A percentile compares a stretch with the other conserved stretches of the same genome.
These are phyloP conservation scores for Eledona agricola DNA, from an alignment of 2,888 invertebrate genomes.

Conservation along the genomic window DNA sequence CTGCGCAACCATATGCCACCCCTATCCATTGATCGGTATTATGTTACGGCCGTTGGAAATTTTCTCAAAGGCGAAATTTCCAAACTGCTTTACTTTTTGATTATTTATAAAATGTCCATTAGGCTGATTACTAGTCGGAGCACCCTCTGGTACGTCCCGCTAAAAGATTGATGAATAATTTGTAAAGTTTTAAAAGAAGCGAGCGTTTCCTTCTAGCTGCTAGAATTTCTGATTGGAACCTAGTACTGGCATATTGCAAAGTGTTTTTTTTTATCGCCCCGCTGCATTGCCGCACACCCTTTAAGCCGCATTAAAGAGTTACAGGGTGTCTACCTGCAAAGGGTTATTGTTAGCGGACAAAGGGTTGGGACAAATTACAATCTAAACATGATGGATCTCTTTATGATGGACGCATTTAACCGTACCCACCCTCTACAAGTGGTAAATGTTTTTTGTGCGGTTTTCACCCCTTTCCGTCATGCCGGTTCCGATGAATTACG, in stretches of 20 bases:
- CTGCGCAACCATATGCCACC: slow-evolving; percentile 43
- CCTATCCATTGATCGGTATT: slow-evolving; percentile 46
- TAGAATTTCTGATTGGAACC: slow-evolving; percentile 42
- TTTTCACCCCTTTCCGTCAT: slow-evolving; percentile 51
- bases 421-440: slow-evolving; percentile 7
- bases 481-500: slow-evolving; percentile 47
- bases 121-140: slow-evolving; percentile 37
- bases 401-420: slow-evolving; percentile 35
- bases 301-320: slow-evolving; percentile 42
- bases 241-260: slow-evolving; percentile 32
- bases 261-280: slow-evolving; percentile 31
- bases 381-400: slow-evolving; percentile 53
- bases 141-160: slow-evolving; percentile 38
- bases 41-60: slow-evolving; percentile 37
- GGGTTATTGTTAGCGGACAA: slow-evolving; percentile 48
- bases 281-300: slow-evolving; percentile 6
- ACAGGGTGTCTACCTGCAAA: slow-evolving; percentile 42
- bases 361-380: slow-evolving; percentile 51
- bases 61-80: slow-evolving; percentile 17
- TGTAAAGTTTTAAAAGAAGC: slow-evolving; percentile 52
- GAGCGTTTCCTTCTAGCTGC: slow-evolving; percentile 40
- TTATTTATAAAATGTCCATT: slow-evolving; percentile 40
- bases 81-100: slow-evolving; percentile 36
- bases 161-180: slow-evolving; percentile 56
- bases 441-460: slow-evolving; percentile 34